Conservation (phyloP, 2,797 vertebrate genomes). For the Smutsia gigantea region DNA sequence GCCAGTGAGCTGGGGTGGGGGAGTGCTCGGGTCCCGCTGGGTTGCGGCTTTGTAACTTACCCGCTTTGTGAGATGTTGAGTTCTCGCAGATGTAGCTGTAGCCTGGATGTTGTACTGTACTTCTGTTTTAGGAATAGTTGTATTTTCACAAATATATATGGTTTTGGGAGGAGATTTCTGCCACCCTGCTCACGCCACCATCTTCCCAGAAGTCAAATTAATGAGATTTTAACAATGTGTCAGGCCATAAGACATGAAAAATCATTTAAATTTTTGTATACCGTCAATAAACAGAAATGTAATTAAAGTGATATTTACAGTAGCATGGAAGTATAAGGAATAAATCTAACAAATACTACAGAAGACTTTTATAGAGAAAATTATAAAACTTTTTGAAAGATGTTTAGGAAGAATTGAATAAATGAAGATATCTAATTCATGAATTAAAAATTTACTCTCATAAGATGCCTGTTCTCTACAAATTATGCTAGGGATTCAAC, state of each 20-base stretch:
- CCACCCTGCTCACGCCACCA: no score
- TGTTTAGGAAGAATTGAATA: slow-evolving; percentile 14
- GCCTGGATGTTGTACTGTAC: no score
- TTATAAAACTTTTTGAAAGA: slow-evolving; percentile 1
- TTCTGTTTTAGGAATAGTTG: no score
- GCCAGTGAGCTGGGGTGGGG: no score
- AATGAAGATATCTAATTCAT: neutral
- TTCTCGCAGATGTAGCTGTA: no score
- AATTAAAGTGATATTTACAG: neutral
- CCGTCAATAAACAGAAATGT: neutral
- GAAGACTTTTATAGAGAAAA: neutral
- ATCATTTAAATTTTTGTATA: neutral
- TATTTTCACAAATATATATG: no score
- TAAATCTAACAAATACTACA: neutral
- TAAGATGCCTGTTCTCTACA: neutral
- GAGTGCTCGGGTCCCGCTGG: no score
- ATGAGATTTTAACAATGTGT: neutral
- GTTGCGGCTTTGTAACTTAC: no score
- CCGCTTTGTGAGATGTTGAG: no score
- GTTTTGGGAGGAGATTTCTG: no score
- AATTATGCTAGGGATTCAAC: neutral
- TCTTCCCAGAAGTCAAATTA: no score
- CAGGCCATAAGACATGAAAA: neutral
- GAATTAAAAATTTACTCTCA: neutral
- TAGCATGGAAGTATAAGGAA: neutral